These are phyloP conservation scores for Hypomecis atomaria DNA, from an alignment of 2,888 invertebrate species.

Conservation along the genomic window DNA sequence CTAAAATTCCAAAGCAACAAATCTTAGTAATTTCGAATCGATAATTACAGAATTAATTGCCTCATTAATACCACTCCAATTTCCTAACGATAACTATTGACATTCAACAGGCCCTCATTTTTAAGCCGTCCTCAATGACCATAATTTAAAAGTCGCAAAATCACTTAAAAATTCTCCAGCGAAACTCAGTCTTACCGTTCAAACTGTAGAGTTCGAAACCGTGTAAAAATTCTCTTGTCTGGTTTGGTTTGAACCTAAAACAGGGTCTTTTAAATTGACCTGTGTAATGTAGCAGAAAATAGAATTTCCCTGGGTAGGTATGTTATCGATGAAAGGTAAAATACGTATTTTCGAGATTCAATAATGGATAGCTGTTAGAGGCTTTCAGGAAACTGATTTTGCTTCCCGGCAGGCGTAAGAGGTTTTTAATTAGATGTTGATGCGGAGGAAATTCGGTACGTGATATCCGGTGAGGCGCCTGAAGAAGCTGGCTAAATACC, in stretches of 20 bases:
- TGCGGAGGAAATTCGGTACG: conserved; percentile 1
- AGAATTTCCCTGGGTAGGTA: conserved; percentile 63
- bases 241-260: conserved; percentile 38
- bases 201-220: conserved; percentile 11
- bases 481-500: not conserved
- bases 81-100: conserved; percentile 20
- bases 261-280: conserved; percentile 58
- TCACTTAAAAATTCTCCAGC: conserved; percentile 2
- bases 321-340: conserved; percentile 57
- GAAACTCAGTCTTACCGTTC: conserved; percentile 16
- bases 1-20: not conserved
- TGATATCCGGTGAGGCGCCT: not conserved
- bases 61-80: conserved; percentile 23
- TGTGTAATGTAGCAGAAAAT: conserved; percentile 77
- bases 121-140: conserved; percentile 31
- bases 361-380: conserved; percentile 42
- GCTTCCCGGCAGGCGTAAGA: conserved; percentile 33
- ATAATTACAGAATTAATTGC: conserved; percentile 21
- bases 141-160: conserved; percentile 34
- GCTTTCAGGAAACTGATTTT: conserved; percentile 38
- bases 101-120: conserved; percentile 24
- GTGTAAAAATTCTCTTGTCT: not conserved
- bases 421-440: conserved; percentile 42
- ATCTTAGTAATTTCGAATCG: conserved; percentile 8
- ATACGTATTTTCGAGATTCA: conserved; percentile 34